phyloP scores from a whole-genome alignment of 2,888 invertebrate genomes.

The Myathropa florea region DNA sequence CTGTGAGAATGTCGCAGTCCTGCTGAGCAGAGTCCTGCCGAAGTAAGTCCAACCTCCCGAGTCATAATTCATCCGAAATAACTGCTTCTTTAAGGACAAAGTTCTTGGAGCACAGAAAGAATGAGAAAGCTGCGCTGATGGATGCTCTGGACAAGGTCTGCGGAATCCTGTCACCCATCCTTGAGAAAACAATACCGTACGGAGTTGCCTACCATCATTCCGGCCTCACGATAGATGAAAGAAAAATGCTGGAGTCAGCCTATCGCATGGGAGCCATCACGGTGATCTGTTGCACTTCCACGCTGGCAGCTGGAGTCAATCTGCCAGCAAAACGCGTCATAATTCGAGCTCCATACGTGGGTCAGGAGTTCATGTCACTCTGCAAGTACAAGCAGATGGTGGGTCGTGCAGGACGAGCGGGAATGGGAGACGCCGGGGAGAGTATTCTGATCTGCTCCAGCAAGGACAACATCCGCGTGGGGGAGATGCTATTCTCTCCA shows the following conservation, averaged over 20 bases:
- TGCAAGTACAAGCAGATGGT: conserved; percentile 97
- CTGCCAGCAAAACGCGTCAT: conserved; percentile 95
- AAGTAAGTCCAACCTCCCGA: conserved; percentile 66
- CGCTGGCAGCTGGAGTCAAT: conserved; percentile 98
- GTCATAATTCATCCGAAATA: background rate
- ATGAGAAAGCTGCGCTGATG: conserved; percentile 84
- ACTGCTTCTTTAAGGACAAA: conserved; percentile 79
- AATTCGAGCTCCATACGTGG: conserved; percentile 91
- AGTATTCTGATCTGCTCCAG: conserved; percentile 90
- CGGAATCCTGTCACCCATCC: conserved; percentile 84
- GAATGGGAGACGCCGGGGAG: conserved; percentile 90
- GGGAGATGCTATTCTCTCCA: conserved; percentile 83
- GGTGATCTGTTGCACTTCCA: conserved; percentile 96
- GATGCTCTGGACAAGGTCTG: conserved; percentile 85
- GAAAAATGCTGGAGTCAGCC: conserved; percentile 91
- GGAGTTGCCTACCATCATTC: conserved; percentile 98
- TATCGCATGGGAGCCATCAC: conserved; percentile 91
- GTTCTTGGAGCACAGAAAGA: conserved; percentile 82
- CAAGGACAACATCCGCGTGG: conserved; percentile 83
- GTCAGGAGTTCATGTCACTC: conserved; percentile 86
- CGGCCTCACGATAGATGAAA: conserved; percentile 93
- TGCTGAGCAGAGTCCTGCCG: conserved; percentile 86
- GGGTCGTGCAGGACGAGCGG: conserved; percentile 96
- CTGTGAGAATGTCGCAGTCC: conserved; percentile 93
- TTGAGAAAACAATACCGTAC: conserved; percentile 86